Evolutionary conservation across 2,113 vertebrate species (phyloP).

Genomic region (Vidua chalybeata): DNA sequence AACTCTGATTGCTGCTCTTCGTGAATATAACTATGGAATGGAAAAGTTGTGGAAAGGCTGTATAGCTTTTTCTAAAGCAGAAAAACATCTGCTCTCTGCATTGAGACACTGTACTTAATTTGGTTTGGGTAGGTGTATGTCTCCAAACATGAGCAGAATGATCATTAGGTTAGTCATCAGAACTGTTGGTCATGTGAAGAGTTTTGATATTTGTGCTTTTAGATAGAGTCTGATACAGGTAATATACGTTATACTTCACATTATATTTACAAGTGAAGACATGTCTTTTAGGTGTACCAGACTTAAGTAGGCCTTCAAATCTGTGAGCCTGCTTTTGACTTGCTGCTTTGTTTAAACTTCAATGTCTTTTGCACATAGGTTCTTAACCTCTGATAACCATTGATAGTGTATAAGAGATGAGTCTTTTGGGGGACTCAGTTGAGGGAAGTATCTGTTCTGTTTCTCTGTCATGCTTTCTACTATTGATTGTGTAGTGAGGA

Average conservation of each 20-base stretch:
- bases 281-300: background rate
- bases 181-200: background rate
- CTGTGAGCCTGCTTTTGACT: background rate
- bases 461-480: background rate
- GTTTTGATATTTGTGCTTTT: background rate
- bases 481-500: background rate
- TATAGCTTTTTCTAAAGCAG: background rate
- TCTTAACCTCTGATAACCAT: background rate
- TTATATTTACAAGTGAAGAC: background rate
- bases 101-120: background rate
- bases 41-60: background rate
- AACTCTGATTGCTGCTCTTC: background rate
- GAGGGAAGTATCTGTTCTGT: background rate
- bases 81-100: background rate
- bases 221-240: background rate
- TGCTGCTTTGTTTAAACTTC: background rate
- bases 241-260: background rate
- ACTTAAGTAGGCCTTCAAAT: background rate
- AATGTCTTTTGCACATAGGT: background rate
- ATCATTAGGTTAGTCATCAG: background rate
- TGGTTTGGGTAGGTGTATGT: background rate
- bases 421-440: background rate
- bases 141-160: background rate
- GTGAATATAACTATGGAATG: background rate
- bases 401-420: background rate